phyloP scores from a whole-genome alignment of 2,113 vertebrate genomes.

The rat (Rattus norvegicus) region GRCr8 NC_086028.1:76547001-76547500 shows the following conservation, averaged over 20 bases:
- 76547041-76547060: not conserved
- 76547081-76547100: not conserved
- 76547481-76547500: not conserved
- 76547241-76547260: not conserved
- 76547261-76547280: not conserved
- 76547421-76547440: not conserved
- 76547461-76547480: not conserved
- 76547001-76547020: not conserved
- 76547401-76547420: not conserved
- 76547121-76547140: not conserved
- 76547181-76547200: not conserved
- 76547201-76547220: not conserved
- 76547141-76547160: not conserved
- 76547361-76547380: not conserved
- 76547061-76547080: not conserved
- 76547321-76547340: not conserved
- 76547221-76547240: not conserved
- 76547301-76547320: not conserved
- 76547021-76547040: not conserved
- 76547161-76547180: too few species aligned
- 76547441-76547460: not conserved
- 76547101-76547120: not conserved
- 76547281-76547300: not conserved
- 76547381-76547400: not conserved
- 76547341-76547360: rapidly evolving